phyloP scores from a whole-genome alignment of 2,113 vertebrate genomes.

The Asarcornis scutulata region DNA sequence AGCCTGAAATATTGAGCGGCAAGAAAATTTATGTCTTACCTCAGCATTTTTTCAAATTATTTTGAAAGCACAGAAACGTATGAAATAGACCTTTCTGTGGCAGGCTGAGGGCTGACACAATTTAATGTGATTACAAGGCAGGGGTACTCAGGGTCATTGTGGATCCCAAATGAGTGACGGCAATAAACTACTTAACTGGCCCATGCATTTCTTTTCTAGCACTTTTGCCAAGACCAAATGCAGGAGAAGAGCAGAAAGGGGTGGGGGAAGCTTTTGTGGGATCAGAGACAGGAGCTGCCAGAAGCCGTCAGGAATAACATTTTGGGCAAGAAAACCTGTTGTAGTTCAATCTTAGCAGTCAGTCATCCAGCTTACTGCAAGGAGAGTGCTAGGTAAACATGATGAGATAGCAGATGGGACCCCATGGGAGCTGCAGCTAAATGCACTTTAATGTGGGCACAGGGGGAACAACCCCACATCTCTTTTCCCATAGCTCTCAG shows the following conservation, averaged over 20 bases:
- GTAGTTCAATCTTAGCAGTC: not conserved
- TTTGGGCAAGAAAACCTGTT: not conserved
- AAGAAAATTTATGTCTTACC: not conserved
- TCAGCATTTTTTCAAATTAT: not conserved
- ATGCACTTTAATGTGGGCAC: not conserved
- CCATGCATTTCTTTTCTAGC: not conserved
- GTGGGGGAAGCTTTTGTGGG: not conserved
- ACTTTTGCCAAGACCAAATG: constrained; percentile 6
- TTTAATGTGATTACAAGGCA: not conserved
- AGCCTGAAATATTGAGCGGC: constrained; percentile 42
- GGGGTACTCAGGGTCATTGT: not conserved
- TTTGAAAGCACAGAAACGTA: not conserved
- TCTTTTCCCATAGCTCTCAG: not conserved
- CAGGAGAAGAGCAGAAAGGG: not conserved
- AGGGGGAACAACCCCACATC: not conserved
- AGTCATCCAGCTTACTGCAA: not conserved
- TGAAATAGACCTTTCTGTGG: not conserved
- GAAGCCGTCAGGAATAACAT: not conserved
- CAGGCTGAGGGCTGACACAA: not conserved
- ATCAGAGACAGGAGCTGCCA: not conserved
- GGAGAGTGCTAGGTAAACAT: not conserved
- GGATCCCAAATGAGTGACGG: not conserved
- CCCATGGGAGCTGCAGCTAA: not conserved
- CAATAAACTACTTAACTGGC: not conserved
- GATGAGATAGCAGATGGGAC: not conserved